phyloP scores from a whole-genome alignment of 2,888 invertebrate genomes.

The Tenodera sinensis region DNA sequence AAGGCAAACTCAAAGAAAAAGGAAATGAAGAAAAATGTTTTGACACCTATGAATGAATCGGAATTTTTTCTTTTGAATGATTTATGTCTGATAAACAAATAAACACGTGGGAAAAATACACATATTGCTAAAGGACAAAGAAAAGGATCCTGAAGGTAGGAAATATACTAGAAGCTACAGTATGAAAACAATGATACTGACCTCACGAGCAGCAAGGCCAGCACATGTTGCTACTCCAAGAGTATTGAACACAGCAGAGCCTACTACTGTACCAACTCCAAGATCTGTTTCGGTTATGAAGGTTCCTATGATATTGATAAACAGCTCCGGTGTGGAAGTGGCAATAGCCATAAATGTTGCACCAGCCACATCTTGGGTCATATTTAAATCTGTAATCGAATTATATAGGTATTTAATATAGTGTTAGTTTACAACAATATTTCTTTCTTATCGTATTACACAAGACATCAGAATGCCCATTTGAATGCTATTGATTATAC shows the following conservation, averaged over 20 bases:
- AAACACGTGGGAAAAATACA: too few relatives aligned
- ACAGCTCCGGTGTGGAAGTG: slow-evolving; percentile 91
- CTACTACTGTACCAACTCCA: slow-evolving; percentile 84
- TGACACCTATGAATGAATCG: too few relatives aligned
- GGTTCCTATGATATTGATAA: slow-evolving; percentile 86
- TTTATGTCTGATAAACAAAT: too few relatives aligned
- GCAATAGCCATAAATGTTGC: slow-evolving; percentile 97
- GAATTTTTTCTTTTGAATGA: too few relatives aligned
- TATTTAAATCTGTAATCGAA: slow-evolving; percentile 38
- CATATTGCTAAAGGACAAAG: too few relatives aligned
- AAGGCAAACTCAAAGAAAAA: too few relatives aligned
- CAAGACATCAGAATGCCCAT: too few relatives aligned
- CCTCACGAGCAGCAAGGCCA: slow-evolving; percentile 67
- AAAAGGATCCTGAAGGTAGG: background rate
- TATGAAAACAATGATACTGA: slow-evolving; percentile 44
- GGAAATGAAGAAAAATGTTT: too few relatives aligned
- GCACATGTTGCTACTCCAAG: slow-evolving; percentile 81
- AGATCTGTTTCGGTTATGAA: slow-evolving; percentile 79
- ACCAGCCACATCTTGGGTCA: slow-evolving; percentile 80
- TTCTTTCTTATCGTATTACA: too few relatives aligned
- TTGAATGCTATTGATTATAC: too few relatives aligned
- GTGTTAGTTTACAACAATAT: too few relatives aligned
- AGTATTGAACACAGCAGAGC: slow-evolving; percentile 83
- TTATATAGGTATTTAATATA: too few relatives aligned
- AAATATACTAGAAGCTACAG: background rate